These are phyloP conservation scores for Ailurus styani DNA, from an alignment of 2,113 vertebrate species.

Conservation along the genomic window DNA sequence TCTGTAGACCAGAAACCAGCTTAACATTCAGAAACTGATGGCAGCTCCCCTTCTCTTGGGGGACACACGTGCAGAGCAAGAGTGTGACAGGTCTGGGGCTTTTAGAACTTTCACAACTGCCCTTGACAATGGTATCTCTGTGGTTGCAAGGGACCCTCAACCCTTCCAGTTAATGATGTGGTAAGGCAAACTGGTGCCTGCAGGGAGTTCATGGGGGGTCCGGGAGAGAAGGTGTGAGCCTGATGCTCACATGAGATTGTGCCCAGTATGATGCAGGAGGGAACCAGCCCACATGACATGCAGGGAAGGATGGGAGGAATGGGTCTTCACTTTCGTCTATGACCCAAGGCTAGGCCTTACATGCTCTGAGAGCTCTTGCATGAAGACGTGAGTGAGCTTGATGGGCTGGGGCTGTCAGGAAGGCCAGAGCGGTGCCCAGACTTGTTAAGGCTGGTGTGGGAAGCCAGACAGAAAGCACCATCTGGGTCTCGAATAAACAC, in stretches of 20 bases:
- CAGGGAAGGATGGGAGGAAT: background rate
- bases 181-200: background rate
- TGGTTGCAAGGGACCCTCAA: background rate
- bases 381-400: background rate
- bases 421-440: background rate
- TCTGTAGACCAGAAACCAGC: background rate
- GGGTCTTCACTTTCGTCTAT: background rate
- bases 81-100: background rate
- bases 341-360: background rate
- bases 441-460: background rate
- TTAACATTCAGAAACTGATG: background rate
- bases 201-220: background rate
- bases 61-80: background rate
- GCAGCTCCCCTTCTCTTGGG: background rate
- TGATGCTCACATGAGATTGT: background rate
- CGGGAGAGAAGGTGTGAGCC: background rate
- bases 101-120: background rate
- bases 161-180: background rate
- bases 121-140: background rate
- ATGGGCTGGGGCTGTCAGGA: background rate
- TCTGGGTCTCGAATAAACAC: background rate
- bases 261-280: background rate
- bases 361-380: background rate
- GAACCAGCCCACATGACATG: fast-evolving
- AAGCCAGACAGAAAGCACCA: background rate